Percentiles rank a stretch among this genome's conserved stretches.
Conservation (phyloP, 2,797 vertebrate genomes). For the Poeciliopsis gracilis region DNA sequence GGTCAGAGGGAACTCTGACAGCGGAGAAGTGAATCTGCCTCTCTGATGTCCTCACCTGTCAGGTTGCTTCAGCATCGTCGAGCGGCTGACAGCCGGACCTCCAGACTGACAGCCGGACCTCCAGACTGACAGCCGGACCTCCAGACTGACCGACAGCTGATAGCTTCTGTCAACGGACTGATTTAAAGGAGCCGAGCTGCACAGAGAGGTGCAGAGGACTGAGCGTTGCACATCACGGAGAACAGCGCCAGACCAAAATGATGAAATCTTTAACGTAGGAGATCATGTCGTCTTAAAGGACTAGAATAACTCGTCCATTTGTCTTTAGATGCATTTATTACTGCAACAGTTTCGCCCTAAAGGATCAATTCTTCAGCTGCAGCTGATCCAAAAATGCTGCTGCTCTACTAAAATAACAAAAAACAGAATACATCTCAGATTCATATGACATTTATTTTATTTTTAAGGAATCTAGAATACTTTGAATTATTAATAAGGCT, state of each 20-base stretch:
- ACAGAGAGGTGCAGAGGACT: conserved; percentile 17
- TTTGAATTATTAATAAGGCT: not conserved
- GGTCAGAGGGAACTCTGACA: conserved; percentile 29
- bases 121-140: conserved; percentile 10
- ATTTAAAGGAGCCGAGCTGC: conserved; percentile 17
- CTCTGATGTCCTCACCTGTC: conserved; percentile 49
- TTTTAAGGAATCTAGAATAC: not conserved
- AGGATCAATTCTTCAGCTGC: too few relatives aligned
- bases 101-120: too few relatives aligned
- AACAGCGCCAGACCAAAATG: conserved; percentile 1
- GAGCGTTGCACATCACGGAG: conserved; percentile 5
- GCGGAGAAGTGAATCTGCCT: not conserved
- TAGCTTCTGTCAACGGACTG: conserved; percentile 46
- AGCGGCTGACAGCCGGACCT: conserved; percentile 5
- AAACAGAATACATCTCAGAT: not conserved
- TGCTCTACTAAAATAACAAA: not conserved
- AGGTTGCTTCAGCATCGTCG: conserved; percentile 4
- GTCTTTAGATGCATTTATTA: too few relatives aligned
- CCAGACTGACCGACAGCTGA: conserved; percentile 34
- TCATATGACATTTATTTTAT: not conserved
- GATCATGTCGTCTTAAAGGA: not conserved
- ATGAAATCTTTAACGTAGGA: not conserved
- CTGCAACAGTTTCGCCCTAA: too few relatives aligned
- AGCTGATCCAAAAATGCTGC: too few relatives aligned
- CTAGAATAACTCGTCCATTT: too few relatives aligned